Evolutionary conservation across 2,888 invertebrate species (phyloP), one percentile per base, ranked within the genome.

Genomic region (Eudemis profundana): DNA sequence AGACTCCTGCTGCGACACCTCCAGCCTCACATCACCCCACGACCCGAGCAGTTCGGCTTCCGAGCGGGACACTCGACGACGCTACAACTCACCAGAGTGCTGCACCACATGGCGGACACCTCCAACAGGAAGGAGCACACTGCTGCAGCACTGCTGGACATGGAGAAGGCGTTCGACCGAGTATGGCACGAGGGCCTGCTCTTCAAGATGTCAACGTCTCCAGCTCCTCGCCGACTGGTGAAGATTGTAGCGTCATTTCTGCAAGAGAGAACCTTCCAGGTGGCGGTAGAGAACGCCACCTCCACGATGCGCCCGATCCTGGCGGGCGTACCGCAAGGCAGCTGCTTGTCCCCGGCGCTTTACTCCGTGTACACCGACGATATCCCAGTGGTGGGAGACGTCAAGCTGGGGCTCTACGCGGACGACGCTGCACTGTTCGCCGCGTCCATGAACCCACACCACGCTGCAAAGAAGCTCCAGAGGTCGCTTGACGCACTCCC

Each of bases 301-400:
- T 74, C 74, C 0, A 14, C 54, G 0, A 47, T 21, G 10, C 50
- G 65, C 19, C 42, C 50, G 17, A 61, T 61, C 10, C 21, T 10
- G 0, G 61, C 77, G 1, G 78, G 79, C 53, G 78, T 81, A 0
- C 76, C 79, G 0, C 53, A 59, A n/a, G 44, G 59, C 14, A 59
- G 59, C 51, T 64, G 63, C 33, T 15, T 61, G 1, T 3, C 44
- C 10, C n/a, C n/a, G n/a, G n/a, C 21, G 36, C 75, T n/a, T n/a
- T 78, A 67, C 74, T 72, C 15, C 65, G 69, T 4, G 36, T 75
- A 19, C 68, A 78, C 38, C 66, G 68, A 10, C 75, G 77, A 7
- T 50, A n/a, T n/a, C n/a, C n/a, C n/a, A n/a, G n/a, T n/a, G n/a
- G n/a, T n/a, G n/a, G n/a, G n/a, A n/a, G n/a, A n/a, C n/a, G n/a